Percentiles rank a stretch among this genome's conserved stretches.
Conservation (phyloP, 1,140 invertebrate species). For the Centruroides vittatus region DNA sequence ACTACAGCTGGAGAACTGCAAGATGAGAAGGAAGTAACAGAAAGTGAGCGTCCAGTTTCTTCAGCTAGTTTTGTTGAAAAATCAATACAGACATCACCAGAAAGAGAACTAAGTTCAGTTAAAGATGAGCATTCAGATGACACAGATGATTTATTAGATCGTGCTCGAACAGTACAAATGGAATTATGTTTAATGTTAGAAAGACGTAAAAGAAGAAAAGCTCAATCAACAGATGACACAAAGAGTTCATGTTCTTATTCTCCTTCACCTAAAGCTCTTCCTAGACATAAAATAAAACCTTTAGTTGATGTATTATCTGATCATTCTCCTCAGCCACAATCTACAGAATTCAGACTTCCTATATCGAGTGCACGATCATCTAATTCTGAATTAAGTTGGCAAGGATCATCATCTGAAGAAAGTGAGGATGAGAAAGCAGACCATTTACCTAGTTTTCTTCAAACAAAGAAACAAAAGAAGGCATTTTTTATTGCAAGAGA, state of each 20-base stretch:
- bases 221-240: neutral
- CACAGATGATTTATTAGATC: conserved; percentile 11
- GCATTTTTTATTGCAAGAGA: conserved; percentile 45
- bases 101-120: conserved; percentile 3
- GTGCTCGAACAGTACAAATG: conserved; percentile 8
- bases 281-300: neutral
- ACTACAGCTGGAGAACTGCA: neutral
- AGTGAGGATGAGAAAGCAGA: conserved; percentile 11
- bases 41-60: conserved; percentile 6
- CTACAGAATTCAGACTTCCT: neutral
- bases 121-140: conserved; percentile 1
- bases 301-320: neutral
- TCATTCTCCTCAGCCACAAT: neutral
- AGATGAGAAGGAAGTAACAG: neutral
- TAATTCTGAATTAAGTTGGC: conserved; percentile 15
- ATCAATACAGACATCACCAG: conserved; percentile 13
- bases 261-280: neutral
- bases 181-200: conserved; percentile 9
- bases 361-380: conserved; percentile 5
- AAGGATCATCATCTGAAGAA: conserved; percentile 15
- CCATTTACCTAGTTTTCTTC: neutral
- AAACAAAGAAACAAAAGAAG: conserved; percentile 24
- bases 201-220: conserved; percentile 6
- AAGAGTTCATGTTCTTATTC: neutral
- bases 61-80: conserved; percentile 12